A percentile compares a stretch with the other conserved stretches of the same genome.
Evolutionary conservation across 2,797 vertebrate species (phyloP).

Genomic region (Epinephelus coioides): DNA sequence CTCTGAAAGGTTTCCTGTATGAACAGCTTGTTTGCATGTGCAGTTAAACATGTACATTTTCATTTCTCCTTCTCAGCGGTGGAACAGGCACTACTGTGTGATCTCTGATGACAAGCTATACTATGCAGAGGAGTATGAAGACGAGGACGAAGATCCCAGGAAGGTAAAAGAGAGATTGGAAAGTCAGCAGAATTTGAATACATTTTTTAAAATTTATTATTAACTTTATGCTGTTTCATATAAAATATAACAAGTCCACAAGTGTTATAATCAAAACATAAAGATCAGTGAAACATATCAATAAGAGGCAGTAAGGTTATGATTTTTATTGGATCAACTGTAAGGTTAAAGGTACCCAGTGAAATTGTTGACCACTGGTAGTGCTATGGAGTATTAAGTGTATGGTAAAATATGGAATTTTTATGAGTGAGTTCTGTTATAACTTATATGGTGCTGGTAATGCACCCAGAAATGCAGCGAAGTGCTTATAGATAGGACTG

Average conservation of each 20-base stretch:
- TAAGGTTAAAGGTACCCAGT: no score
- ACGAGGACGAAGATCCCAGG: slow-evolving; percentile 79
- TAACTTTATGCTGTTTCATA: background rate
- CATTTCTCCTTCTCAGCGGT: slow-evolving; percentile 83
- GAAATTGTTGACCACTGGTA: no score
- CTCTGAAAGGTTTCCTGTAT: background rate
- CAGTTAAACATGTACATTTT: background rate
- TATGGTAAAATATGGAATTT: no score
- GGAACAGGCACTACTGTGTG: slow-evolving; percentile 96
- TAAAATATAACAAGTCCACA: background rate
- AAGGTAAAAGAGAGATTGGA: slow-evolving; percentile 77
- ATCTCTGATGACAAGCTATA: slow-evolving; percentile 93
- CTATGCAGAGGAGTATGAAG: slow-evolving; percentile 94
- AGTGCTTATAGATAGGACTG: no score
- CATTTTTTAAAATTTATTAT: background rate
- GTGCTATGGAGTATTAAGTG: no score
- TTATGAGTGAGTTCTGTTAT: no score
- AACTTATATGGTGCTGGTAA: no score
- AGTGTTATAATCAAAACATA: background rate
- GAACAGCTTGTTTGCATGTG: background rate
- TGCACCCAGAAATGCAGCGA: no score
- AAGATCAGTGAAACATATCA: background rate
- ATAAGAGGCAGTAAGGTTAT: no score
- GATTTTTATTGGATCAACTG: no score
- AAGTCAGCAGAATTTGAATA: no score